Evolutionary conservation across 2,888 invertebrate species (phyloP).

Genomic region (Pemphredon lugubris): DNA sequence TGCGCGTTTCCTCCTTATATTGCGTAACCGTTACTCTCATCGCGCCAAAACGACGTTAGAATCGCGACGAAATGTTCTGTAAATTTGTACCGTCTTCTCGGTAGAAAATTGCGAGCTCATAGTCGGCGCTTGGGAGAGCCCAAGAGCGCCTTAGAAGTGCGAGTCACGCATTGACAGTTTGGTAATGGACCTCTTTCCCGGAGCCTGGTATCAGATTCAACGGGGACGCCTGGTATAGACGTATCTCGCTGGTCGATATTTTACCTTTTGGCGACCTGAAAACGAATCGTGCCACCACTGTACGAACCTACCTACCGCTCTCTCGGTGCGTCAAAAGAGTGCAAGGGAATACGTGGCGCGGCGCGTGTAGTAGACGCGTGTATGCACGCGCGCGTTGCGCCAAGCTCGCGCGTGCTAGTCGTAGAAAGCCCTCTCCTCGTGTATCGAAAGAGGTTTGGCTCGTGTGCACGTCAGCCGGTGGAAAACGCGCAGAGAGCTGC

Average conservation of each 20-base stretch:
- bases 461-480: constrained; percentile 8
- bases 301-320: background rate
- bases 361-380: background rate
- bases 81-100: no score
- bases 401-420: background rate
- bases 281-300: constrained; percentile 40
- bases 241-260: constrained; percentile 63
- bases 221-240: constrained; percentile 56
- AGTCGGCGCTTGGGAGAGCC: background rate
- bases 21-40: no score
- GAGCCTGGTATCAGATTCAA: constrained; percentile 56
- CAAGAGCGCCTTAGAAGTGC: constrained; percentile 39
- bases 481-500: constrained; percentile 43
- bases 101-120: constrained; percentile 29
- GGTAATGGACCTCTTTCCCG: constrained; percentile 61
- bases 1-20: no score
- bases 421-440: background rate
- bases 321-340: constrained; percentile 43
- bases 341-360: constrained; percentile 15
- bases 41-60: no score
- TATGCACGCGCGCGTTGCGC: background rate
- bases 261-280: constrained; percentile 64
- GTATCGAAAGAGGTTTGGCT: background rate
- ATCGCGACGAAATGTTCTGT: no score
- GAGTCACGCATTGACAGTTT: constrained; percentile 64